These are phyloP conservation scores for Lerema accius DNA, from an alignment of 1,140 invertebrate species.

Conservation along the genomic window DNA sequence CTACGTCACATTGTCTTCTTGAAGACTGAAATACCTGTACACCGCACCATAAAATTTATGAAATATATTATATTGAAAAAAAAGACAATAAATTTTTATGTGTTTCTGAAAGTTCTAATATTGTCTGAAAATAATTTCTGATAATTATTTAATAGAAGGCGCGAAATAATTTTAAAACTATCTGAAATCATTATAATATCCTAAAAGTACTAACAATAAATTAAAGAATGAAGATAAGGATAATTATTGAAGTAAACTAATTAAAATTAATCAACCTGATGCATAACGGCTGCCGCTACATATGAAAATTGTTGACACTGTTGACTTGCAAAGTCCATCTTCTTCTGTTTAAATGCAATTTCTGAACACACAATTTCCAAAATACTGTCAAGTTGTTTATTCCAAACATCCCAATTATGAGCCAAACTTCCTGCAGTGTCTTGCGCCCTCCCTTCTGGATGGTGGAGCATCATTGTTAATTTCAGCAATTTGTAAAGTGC, in stretches of 20 bases:
- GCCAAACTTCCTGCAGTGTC: conserved; percentile 54
- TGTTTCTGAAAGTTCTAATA: no score
- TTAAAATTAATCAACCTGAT: conserved; percentile 63
- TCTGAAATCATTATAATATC: no score
- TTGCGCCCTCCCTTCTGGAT: conserved; percentile 50
- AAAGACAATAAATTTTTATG: no score
- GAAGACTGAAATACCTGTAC: conserved; percentile 54
- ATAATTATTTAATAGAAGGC: no score
- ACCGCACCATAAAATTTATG: no score
- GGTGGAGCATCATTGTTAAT: conserved; percentile 52
- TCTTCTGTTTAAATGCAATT: conserved; percentile 45
- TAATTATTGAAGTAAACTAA: no score
- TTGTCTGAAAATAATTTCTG: no score
- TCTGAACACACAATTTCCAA: conserved; percentile 65
- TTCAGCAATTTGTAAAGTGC: conserved; percentile 57
- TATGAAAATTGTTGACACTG: conserved; percentile 48
- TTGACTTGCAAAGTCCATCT: conserved; percentile 37
- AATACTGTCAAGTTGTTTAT: conserved; percentile 59
- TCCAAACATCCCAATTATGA: conserved; percentile 58
- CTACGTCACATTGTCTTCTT: conserved; percentile 34
- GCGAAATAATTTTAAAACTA: no score
- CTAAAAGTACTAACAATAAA: no score
- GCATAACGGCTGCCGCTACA: conserved; percentile 59
- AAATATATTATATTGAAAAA: no score
- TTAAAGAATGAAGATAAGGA: no score